phyloP scores from a whole-genome alignment of 2,113 vertebrate species.

The Zosterops japonicus region DNA sequence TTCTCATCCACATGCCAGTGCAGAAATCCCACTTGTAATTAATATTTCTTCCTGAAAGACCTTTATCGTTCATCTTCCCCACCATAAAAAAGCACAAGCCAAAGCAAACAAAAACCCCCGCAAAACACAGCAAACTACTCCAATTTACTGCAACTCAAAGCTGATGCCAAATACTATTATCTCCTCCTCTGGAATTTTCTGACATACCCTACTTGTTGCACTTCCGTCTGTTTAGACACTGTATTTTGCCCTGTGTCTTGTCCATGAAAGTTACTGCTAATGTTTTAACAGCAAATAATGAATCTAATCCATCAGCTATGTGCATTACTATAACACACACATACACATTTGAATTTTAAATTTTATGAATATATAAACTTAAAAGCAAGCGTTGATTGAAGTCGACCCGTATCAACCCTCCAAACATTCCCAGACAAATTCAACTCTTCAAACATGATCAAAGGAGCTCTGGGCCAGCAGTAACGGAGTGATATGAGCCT shows the following conservation, averaged over 20 bases:
- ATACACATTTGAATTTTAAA: not conserved
- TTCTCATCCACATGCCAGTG: not conserved
- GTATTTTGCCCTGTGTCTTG: not conserved
- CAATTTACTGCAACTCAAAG: not conserved
- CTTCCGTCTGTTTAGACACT: not conserved
- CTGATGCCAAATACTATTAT: not conserved
- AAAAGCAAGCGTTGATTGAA: not conserved
- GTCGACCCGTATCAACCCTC: rapidly evolving
- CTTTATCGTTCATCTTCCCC: not conserved
- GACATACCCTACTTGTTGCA: not conserved
- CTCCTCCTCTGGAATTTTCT: not conserved
- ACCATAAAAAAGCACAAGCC: not conserved
- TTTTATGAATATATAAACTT: not conserved
- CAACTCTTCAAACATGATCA: not conserved
- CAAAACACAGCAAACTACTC: not conserved
- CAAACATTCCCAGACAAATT: not conserved
- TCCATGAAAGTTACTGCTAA: not conserved
- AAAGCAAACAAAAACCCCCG: not conserved
- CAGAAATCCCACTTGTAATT: not conserved
- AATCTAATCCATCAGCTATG: not conserved
- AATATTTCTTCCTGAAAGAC: not conserved
- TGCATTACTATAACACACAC: not conserved
- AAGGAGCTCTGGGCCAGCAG: not conserved
- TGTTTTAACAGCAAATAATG: not conserved
- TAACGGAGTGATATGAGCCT: not conserved